Evolutionary conservation across 2,888 invertebrate species (phyloP).

Genomic region (Tenthredo amoena): DNA sequence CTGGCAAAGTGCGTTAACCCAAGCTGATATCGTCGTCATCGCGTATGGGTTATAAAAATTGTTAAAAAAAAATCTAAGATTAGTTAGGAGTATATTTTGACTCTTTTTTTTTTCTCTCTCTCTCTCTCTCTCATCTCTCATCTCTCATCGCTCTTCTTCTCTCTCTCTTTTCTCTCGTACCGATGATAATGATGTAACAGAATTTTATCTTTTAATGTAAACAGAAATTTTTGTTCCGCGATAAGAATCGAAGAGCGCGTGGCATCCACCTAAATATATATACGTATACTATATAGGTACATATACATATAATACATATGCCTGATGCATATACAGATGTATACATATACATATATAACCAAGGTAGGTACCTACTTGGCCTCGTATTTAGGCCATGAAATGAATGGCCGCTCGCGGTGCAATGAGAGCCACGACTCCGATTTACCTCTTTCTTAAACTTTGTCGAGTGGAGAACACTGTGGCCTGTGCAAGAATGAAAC

Average conservation of each 20-base stretch:
- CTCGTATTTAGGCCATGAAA: slow-evolving; percentile 34
- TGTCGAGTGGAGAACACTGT: neutral
- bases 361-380: slow-evolving; percentile 9
- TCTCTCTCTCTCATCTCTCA: neutral
- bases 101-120: neutral
- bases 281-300: too few relatives aligned
- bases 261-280: neutral
- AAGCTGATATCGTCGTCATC: slow-evolving; percentile 10
- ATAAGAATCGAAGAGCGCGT: slow-evolving; percentile 27
- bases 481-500: too few relatives aligned
- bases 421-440: slow-evolving; percentile 9
- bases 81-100: neutral
- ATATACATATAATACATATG: neutral
- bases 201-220: slow-evolving; percentile 30
- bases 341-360: neutral
- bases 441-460: neutral
- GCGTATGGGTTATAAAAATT: neutral
- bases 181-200: neutral
- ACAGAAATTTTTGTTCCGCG: slow-evolving; percentile 1
- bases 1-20: slow-evolving; percentile 21
- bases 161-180: neutral
- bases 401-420: neutral
- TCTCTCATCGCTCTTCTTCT: neutral
- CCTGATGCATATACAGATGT: neutral
- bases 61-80: neutral